phyloP scores from a whole-genome alignment of 2,797 vertebrate genomes.

The Phrynocephalus forsythii region DNA sequence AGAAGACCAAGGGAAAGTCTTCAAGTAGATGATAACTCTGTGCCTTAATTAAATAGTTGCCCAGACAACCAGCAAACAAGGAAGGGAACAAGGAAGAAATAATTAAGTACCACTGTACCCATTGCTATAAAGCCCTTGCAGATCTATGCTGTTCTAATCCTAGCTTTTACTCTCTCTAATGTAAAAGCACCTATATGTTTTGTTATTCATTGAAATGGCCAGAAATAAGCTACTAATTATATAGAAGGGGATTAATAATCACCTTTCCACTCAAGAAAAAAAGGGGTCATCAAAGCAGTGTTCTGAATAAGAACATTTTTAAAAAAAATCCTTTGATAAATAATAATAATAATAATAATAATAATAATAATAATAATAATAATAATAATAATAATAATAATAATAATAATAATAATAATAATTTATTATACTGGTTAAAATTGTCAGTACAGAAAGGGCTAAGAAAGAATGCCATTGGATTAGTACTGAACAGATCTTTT shows the following conservation, averaged over 20 bases:
- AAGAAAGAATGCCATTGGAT: too few relatives aligned
- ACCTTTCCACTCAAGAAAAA: background rate
- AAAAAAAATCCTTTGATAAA: background rate
- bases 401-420: background rate
- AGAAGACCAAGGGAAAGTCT: conserved; percentile 6
- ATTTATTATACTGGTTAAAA: too few relatives aligned
- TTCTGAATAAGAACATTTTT: background rate
- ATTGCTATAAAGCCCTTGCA: background rate
- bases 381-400: background rate
- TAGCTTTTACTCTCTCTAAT: background rate
- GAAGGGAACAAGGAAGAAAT: background rate
- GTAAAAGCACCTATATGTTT: background rate
- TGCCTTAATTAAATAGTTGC: conserved; percentile 32
- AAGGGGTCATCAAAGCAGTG: background rate
- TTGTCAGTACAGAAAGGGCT: background rate
- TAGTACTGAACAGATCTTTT: background rate
- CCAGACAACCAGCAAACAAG: conserved; percentile 37
- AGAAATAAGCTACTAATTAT: background rate
- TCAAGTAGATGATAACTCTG: conserved; percentile 17
- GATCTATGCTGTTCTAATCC: background rate
- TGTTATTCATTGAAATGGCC: background rate
- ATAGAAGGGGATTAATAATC: background rate
- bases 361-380: background rate
- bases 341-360: background rate
- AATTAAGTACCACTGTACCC: background rate